These are phyloP conservation scores for Polydrusus cervinus DNA, from an alignment of 2,888 invertebrate species.

Conservation along the genomic window DNA sequence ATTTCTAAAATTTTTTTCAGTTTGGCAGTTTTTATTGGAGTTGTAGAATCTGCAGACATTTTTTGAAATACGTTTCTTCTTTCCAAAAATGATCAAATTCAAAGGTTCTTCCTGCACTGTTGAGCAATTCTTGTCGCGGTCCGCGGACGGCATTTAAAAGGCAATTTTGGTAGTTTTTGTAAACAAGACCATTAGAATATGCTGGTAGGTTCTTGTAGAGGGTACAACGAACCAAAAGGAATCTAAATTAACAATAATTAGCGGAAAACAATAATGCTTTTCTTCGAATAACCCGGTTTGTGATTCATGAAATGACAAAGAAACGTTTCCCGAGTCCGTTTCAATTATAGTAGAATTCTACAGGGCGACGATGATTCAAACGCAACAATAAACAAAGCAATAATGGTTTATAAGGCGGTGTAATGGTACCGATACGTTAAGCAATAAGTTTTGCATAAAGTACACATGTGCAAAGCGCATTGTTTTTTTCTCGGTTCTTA, in stretches of 20 bases:
- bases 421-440: constrained; percentile 7
- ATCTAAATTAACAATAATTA: constrained; percentile 31
- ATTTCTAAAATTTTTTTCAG: too few species aligned
- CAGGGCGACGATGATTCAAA: constrained; percentile 32
- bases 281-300: constrained; percentile 24
- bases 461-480: constrained; percentile 6
- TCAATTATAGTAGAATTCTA: constrained; percentile 8
- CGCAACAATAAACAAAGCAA: constrained; percentile 45
- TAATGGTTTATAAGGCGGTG: constrained; percentile 6
- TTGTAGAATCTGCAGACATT: not conserved
- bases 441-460: constrained; percentile 1
- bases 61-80: too few species aligned
- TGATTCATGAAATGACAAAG: constrained; percentile 37
- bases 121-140: too few species aligned
- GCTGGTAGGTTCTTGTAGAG: not conserved
- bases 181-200: not conserved
- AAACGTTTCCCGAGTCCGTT: constrained; percentile 18
- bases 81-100: too few species aligned
- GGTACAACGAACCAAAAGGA: constrained; percentile 32
- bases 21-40: not conserved
- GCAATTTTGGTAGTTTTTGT: not conserved
- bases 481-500: not conserved
- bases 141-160: not conserved
- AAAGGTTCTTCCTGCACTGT: too few species aligned
- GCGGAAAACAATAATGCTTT: constrained; percentile 40